These are phyloP conservation scores for Athetis lepigone DNA, from an alignment of 2,888 invertebrate genomes.

Conservation along the genomic window DNA sequence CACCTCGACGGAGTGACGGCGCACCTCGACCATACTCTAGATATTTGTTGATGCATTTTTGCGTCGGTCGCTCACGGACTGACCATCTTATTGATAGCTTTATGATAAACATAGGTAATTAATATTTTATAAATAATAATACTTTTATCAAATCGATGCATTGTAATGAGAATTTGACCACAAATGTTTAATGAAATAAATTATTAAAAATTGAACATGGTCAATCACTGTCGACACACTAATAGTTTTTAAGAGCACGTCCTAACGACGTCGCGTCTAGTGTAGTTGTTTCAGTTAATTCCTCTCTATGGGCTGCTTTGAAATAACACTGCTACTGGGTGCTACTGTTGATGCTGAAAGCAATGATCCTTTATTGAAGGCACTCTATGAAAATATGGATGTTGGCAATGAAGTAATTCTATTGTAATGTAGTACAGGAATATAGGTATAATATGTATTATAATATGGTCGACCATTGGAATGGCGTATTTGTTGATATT, in stretches of 20 bases:
- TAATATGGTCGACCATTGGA: slow-evolving; percentile 6
- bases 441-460: slow-evolving; percentile 29
- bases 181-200: slow-evolving; percentile 34
- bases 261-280: too few relatives aligned
- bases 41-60: slow-evolving; percentile 35
- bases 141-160: slow-evolving; percentile 25
- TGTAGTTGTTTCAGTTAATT: too few relatives aligned
- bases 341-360: not conserved
- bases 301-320: too few relatives aligned
- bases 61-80: slow-evolving; percentile 1
- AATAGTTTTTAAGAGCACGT: slow-evolving; percentile 10
- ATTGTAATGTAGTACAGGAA: slow-evolving; percentile 26
- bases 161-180: slow-evolving; percentile 28
- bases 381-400: slow-evolving; percentile 1
- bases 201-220: slow-evolving; percentile 28
- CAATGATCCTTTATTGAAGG: not conserved
- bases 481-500: slow-evolving; percentile 24
- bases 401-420: slow-evolving; percentile 16
- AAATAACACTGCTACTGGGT: not conserved
- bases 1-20: too few relatives aligned
- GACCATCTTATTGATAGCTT: slow-evolving; percentile 15
- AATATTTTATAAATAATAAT: slow-evolving; percentile 19
- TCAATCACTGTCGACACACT: slow-evolving; percentile 34
- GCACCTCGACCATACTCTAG: too few relatives aligned
- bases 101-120: slow-evolving; percentile 13